Conservation (phyloP, 2,888 invertebrate genomes). For the Cyaniris semiargus region DNA sequence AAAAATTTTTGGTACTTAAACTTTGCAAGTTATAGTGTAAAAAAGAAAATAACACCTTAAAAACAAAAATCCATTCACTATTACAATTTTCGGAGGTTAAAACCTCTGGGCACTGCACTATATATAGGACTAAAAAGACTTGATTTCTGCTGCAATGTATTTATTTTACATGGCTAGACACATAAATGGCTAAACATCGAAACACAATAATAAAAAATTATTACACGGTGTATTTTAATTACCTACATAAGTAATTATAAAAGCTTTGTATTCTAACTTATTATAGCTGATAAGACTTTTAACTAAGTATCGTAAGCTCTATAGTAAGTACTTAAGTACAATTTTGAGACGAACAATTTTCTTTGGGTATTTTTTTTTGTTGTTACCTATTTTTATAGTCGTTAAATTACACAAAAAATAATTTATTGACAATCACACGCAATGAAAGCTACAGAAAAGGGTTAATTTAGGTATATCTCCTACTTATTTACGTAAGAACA, state of each 20-base stretch:
- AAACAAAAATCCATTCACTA: too few species aligned
- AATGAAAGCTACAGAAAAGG: constrained; percentile 4
- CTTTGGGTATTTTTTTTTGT: not conserved
- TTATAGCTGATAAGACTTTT: not conserved
- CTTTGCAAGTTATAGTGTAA: too few species aligned
- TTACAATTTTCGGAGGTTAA: too few species aligned
- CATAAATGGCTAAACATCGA: constrained; percentile 31
- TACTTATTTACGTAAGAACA: constrained; percentile 13
- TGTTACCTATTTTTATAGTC: not conserved
- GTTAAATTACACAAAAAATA: not conserved
- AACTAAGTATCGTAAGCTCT: not conserved
- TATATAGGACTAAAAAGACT: not conserved
- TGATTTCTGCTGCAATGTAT: constrained; percentile 10
- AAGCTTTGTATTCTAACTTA: constrained; percentile 17
- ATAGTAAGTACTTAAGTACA: not conserved
- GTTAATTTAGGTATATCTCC: not conserved
- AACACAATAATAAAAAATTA: not conserved
- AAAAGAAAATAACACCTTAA: too few species aligned
- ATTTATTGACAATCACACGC: not conserved
- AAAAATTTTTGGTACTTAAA: too few species aligned
- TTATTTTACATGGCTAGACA: constrained; percentile 29
- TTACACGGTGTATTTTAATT: not conserved
- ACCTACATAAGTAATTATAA: constrained; percentile 8
- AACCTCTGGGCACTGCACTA: too few species aligned
- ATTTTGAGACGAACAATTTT: not conserved